Percentiles rank a stretch among this genome's conserved stretches.
Conservation (phyloP, 2,888 invertebrate genomes). For the Drosophila neutralis region DNA sequence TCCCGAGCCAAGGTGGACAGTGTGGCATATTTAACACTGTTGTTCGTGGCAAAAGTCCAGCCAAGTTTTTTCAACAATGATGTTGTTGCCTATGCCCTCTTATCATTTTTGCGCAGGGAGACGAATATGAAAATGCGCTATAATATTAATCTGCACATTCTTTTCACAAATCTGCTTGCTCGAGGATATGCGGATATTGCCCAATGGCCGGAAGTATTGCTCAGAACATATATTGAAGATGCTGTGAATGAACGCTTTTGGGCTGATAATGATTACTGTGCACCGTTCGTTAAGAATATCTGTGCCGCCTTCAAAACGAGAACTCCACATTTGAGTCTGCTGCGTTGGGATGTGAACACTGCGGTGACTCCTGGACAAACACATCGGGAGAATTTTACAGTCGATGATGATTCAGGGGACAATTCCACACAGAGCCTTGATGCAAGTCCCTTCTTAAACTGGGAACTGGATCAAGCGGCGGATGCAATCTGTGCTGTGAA, state of each 20-base stretch:
- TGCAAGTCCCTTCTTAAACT: slow-evolving; percentile 82
- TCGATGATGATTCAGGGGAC: slow-evolving; percentile 86
- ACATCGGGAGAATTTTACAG: slow-evolving; percentile 65
- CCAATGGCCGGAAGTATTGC: slow-evolving; percentile 96
- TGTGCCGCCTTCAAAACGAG: slow-evolving; percentile 86
- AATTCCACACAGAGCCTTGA: slow-evolving; percentile 83
- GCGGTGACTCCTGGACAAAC: slow-evolving; percentile 54
- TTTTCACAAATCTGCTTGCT: slow-evolving; percentile 93
- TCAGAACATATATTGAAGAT: slow-evolving; percentile 97
- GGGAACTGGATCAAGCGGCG: slow-evolving; percentile 84
- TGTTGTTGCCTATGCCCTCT: slow-evolving; percentile 90
- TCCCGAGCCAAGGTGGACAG: slow-evolving; percentile 92
- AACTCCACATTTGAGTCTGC: slow-evolving; percentile 77
- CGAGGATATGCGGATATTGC: slow-evolving; percentile 92
- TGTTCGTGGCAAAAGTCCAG: slow-evolving; percentile 92
- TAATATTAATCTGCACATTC: slow-evolving; percentile 91
- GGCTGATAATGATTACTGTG: slow-evolving; percentile 96
- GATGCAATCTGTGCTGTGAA: slow-evolving; percentile 85
- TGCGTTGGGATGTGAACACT: slow-evolving; percentile 72
- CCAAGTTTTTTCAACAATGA: slow-evolving; percentile 92
- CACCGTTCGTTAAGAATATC: slow-evolving; percentile 96
- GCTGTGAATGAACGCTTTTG: slow-evolving; percentile 96
- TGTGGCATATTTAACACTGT: slow-evolving; percentile 90
- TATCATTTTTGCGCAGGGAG: slow-evolving; percentile 93
- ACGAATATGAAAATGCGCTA: slow-evolving; percentile 91